Evolutionary conservation across 2,113 vertebrate genomes (phyloP).

Genomic region (Gadus macrocephalus): DNA sequence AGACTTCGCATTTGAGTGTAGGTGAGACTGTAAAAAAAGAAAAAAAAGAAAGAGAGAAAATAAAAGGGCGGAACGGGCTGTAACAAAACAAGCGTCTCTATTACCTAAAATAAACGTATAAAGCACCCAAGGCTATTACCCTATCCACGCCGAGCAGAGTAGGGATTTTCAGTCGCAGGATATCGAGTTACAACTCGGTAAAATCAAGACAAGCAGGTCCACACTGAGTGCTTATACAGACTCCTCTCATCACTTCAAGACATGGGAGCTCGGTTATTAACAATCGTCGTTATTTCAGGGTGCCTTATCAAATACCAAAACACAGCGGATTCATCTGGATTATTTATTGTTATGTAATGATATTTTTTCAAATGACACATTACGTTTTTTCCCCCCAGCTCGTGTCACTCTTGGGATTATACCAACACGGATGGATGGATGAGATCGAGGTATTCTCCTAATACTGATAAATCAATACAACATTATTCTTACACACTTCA

Average conservation of each 20-base stretch:
- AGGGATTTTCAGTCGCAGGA: slow-evolving; percentile 63
- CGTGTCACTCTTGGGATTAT: background rate
- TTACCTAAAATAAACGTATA: slow-evolving; percentile 89
- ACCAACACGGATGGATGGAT: slow-evolving; percentile 29
- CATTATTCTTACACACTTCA: background rate
- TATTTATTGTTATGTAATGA: no score
- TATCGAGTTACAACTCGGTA: slow-evolving; percentile 63
- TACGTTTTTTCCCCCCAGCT: no score
- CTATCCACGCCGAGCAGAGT: slow-evolving; percentile 75
- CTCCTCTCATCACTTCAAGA: slow-evolving; percentile 61
- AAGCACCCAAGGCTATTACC: slow-evolving; percentile 82
- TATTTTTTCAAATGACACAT: no score
- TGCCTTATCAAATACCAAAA: slow-evolving; percentile 24
- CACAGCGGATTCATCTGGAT: no score
- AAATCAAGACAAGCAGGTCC: slow-evolving; percentile 62
- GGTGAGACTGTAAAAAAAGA: slow-evolving; percentile 76
- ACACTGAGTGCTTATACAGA: slow-evolving; percentile 56
- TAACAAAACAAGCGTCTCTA: slow-evolving; percentile 86
- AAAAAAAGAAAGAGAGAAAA: slow-evolving; percentile 6
- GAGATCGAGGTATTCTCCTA: slow-evolving; percentile 40
- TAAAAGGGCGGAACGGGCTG: slow-evolving; percentile 65
- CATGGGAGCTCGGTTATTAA: slow-evolving; percentile 45
- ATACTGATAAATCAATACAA: slow-evolving; percentile 24
- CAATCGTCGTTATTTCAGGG: slow-evolving; percentile 59
- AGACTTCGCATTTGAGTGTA: slow-evolving; percentile 50